Evolutionary conservation across 2,113 vertebrate species (phyloP), one percentile per base, ranked within the genome.

Genomic region (Galeopterus variegatus): DNA sequence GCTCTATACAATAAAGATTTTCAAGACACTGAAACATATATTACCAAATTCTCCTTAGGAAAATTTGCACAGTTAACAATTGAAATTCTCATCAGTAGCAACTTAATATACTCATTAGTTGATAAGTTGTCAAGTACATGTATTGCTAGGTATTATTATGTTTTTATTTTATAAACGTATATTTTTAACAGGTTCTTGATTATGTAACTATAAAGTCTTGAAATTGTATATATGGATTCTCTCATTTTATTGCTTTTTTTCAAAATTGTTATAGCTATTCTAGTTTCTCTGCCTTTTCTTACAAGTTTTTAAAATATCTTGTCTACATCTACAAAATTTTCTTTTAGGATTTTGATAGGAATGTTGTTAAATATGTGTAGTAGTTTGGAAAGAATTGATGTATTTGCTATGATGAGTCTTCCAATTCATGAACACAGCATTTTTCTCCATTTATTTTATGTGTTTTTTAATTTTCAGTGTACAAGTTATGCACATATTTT

Each of bases 111-210:
- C 8, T 77, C 60, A 33, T 48, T 41, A n/a, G 8, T 50, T 17
- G 1, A 10, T 9, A 19, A 8, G 1, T 0, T 21, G 14, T 41
- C 70, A 65, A 24, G 5, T 26, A 18, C 76, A 24, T 28, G 3
- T 8, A 9, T 52, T 31, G 9, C 8, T 24, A 14, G 6, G 9
- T 15, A 8, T 69, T 17, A 17, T 21, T 11, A 3, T 4, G 0
- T 11, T 36, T 21, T 36, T 3, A 56, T 3, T 36, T 69, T 80
- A 41, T 41, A 28, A 33, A 75, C 36, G 12, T 23, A 28, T 3
- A 10, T 45, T 76, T 76, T 48, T 56, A 69, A 72, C 13, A 23
- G 2, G 50, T 0, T 82, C 26, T 33, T 65, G 21, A 21, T 81
- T 4, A 24, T 17, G 2, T 48, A 8, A 50, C 21, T 81, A 28